A percentile compares a stretch with the other conserved stretches of the same genome.
Evolutionary conservation across 2,113 vertebrate genomes (phyloP).

Genomic region (Trematomus loennbergii): DNA sequence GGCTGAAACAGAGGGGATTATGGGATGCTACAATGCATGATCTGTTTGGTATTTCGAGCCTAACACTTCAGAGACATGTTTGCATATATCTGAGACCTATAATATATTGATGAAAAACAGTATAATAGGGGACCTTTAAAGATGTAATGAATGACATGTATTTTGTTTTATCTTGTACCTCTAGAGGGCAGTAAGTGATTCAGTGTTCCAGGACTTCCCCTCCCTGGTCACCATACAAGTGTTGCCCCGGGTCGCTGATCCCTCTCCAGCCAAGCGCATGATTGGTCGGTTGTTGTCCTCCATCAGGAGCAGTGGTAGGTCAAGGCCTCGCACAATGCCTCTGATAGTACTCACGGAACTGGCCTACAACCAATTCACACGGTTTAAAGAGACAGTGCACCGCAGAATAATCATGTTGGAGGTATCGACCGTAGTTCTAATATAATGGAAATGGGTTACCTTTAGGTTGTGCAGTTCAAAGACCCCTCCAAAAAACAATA

Average conservation of each 20-base stretch:
- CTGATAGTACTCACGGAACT: neutral
- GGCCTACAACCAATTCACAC: neutral
- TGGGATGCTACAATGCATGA: too few species aligned
- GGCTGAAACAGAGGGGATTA: too few species aligned
- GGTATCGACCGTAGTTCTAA: too few species aligned
- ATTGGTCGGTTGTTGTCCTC: constrained; percentile 91
- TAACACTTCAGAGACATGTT: too few species aligned
- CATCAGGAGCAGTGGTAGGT: constrained; percentile 92
- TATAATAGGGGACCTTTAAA: too few species aligned
- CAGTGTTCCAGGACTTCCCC: constrained; percentile 91
- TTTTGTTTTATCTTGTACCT: constrained; percentile 14
- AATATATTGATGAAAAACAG: too few species aligned
- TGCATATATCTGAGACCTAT: too few species aligned
- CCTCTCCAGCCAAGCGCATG: constrained; percentile 92
- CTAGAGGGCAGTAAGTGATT: constrained; percentile 74
- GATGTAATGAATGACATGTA: neutral
- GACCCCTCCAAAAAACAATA: too few species aligned
- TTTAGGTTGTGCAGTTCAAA: too few species aligned
- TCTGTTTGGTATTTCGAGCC: too few species aligned
- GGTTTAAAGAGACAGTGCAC: neutral
- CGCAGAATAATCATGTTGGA: too few species aligned
- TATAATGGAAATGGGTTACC: too few species aligned
- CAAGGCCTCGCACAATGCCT: neutral
- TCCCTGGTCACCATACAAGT: constrained; percentile 92
- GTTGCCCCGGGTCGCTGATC: constrained; percentile 92